Base-by-base conservation (phyloP, 1,140 invertebrate genomes). In the Anadara kagoshimensis region DNA sequence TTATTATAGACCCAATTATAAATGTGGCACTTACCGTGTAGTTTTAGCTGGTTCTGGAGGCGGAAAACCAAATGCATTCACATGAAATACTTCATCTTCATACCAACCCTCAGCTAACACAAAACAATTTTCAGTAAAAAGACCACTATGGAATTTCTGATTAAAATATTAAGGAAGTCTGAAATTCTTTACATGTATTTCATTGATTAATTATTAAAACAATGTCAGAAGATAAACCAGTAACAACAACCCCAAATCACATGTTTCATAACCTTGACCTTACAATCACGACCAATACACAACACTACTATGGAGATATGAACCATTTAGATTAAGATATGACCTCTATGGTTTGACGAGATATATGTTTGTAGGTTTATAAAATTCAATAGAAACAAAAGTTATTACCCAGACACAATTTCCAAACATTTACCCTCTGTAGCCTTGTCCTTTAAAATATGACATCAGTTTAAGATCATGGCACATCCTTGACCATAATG, bases 81-180 rank as follows among this genome's bases (percentile, higher is more conserved):
- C 95, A 87, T 94, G 91, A 57, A 98, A 93, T 8, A 95, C 86
- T 73, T 92, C 92, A 86, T 98, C 96, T 69, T 95, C 93, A 88
- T 95, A 98, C 86, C 90, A 92, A 0, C 97, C 97, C 91, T 96
- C 96, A 4, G 94, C 95, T 66, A 99, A 89, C 0, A 98, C 95
- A 90, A 97, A 96, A 82, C 93, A 94, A 82, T 94, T 95, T 88
- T 98, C 96, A 51, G 95, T 95, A 81, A 96, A 96, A 22, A 98
- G 91, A 18, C 96, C 96, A 56, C 93, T 92, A 89, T 96, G 94
- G 90, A 95, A 98, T 72, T 89, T 91, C 78, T 90, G 24, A n/a
- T 16, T 20, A 7, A n/a, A 10, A 26, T 36, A 8, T 59, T 43
- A 59, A 59, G 57, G n/a, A 49, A 49, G 11, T 49, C 3, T 49